Conservation (phyloP, 2,113 vertebrate genomes). For the Neotragus pygmaeus region DNA sequence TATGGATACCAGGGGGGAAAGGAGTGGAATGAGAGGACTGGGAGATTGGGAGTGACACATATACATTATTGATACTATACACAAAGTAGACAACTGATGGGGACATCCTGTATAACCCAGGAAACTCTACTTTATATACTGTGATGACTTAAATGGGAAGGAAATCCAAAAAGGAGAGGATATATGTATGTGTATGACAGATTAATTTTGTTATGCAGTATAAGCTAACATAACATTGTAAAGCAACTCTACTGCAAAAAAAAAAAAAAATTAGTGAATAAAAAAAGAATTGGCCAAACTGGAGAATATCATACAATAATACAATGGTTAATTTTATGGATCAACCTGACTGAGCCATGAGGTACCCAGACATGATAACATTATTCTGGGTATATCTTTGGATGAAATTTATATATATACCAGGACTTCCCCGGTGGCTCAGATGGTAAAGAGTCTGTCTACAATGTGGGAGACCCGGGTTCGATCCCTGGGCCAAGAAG, state of each 20-base stretch:
- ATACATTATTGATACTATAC: not conserved
- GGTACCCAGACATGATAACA: not conserved
- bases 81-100: not conserved
- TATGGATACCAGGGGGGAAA: not conserved
- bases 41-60: not conserved
- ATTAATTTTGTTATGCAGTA: not conserved
- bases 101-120: not conserved
- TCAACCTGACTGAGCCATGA: not conserved
- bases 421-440: not conserved
- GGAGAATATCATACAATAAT: not conserved
- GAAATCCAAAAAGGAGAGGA: not conserved
- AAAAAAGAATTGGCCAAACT: not conserved
- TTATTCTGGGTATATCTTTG: not conserved
- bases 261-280: not conserved
- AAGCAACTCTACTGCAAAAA: not conserved
- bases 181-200: not conserved
- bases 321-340: not conserved
- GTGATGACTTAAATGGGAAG: not conserved
- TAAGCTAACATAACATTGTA: not conserved
- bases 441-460: not conserved
- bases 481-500: rapidly evolving
- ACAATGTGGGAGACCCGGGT: rapidly evolving
- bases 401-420: not conserved
- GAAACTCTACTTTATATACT: not conserved
- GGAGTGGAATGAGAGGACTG: not conserved